Conservation (phyloP, 2,888 invertebrate genomes). For the Abrostola triplasia region DNA sequence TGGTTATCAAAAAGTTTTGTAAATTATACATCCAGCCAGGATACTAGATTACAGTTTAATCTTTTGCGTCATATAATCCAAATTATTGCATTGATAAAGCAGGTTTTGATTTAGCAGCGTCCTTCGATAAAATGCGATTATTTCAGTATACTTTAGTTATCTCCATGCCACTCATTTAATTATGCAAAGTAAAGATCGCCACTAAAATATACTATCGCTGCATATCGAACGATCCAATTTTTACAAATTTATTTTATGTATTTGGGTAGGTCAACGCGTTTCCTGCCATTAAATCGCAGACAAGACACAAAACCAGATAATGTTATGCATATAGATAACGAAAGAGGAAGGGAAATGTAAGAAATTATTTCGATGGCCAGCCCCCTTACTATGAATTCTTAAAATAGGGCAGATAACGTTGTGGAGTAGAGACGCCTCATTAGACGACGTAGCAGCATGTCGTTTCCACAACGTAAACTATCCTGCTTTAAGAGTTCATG, state of each 20-base stretch:
- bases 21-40: conserved; percentile 1
- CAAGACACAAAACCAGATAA: background rate
- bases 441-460: too few species aligned
- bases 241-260: background rate
- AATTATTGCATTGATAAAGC: conserved; percentile 32
- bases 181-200: background rate
- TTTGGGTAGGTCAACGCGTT: background rate
- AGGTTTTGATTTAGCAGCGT: conserved; percentile 38
- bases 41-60: conserved; percentile 19
- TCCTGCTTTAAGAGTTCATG: too few species aligned
- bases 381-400: too few species aligned
- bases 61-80: conserved; percentile 11
- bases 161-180: conserved; percentile 5
- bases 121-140: conserved; percentile 41
- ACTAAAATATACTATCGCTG: too few species aligned
- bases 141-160: conserved; percentile 11
- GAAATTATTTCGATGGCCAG: background rate
- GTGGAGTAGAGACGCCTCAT: too few species aligned
- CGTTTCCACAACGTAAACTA: too few species aligned
- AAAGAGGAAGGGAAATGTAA: background rate
- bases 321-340: background rate
- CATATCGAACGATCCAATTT: too few species aligned
- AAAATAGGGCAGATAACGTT: too few species aligned
- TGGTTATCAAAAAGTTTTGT: too few species aligned
- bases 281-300: background rate